These are phyloP conservation scores for Proterorhinus semilunaris DNA, from an alignment of 2,113 vertebrate species.

Conservation along the genomic window DNA sequence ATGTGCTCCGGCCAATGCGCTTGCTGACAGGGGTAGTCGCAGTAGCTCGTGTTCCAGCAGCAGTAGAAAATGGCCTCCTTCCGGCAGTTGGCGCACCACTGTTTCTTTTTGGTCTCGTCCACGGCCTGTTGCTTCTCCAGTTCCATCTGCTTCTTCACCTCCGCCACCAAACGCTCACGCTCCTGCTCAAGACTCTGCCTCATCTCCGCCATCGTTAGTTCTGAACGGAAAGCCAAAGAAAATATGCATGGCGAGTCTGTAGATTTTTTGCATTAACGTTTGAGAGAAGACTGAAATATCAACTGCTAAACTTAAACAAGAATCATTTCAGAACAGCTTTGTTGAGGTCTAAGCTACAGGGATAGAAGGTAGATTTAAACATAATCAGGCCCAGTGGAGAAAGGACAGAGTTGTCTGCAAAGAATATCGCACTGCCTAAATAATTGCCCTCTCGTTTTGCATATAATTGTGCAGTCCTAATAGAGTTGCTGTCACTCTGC, in stretches of 20 bases:
- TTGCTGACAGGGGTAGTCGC: constrained; percentile 97
- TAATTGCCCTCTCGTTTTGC: too few relatives aligned
- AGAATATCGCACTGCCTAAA: too few relatives aligned
- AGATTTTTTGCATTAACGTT: too few relatives aligned
- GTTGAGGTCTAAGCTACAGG: too few relatives aligned
- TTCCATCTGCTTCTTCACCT: constrained; percentile 95
- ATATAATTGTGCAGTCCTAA: too few relatives aligned
- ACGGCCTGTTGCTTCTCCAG: constrained; percentile 92
- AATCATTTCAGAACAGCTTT: too few relatives aligned
- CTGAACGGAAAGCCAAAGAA: constrained; percentile 59
- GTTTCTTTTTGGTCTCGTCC: constrained; percentile 98
- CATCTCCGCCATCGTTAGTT: constrained; percentile 98
- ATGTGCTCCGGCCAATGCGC: constrained; percentile 98
- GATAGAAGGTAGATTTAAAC: too few relatives aligned
- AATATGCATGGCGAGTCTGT: not conserved
- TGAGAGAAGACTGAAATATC: too few relatives aligned
- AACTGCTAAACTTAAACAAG: too few relatives aligned
- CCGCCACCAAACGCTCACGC: constrained; percentile 87
- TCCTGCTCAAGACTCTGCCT: constrained; percentile 97
- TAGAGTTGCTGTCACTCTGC: too few relatives aligned
- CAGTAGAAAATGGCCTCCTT: constrained; percentile 99
- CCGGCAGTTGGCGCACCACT: constrained; percentile 97
- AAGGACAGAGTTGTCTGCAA: too few relatives aligned
- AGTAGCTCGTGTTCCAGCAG: constrained; percentile 99
- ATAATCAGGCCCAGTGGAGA: too few relatives aligned